Evolutionary conservation across 2,113 vertebrate species (phyloP), one percentile per base, ranked within the genome.

Genomic region (Sinocyclocheilus maitianheensis): DNA sequence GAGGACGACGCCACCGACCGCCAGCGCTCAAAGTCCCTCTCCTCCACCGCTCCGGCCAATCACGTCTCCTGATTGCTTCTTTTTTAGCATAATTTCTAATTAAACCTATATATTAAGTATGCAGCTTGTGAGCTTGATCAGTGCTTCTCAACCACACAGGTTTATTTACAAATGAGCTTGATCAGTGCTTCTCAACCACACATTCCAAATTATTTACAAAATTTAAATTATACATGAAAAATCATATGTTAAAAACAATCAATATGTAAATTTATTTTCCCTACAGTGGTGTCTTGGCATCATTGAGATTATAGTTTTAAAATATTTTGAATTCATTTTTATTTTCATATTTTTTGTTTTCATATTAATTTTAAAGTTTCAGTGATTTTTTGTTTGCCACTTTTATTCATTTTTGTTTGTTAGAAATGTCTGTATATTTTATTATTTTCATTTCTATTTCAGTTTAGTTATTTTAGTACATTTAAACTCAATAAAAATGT

Each of bases 11-110:
- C 89, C 74, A 91, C 92, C 46, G 93, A 94, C 78, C 88, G 89
- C 84, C 95, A 94, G 90, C 93, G 94, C 91, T 90, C 95, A 91
- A 95, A 94, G 93, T 96, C 96, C 89, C 94, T 96, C 90, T 94
- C 96, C 53, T 76, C 89, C 87, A 87, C 93, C 85, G 95, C 95
- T 96, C 87, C 90, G 94, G 91, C 90, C 86, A 92, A 93, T 90
- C 89, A 89, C 87, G 43, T 63, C 58, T 74, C 63, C 9, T 69
- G 26, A 67, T 14, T 18, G 6, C 51, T 12, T 26, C 13, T 18
- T 60, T 18, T 60, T 69, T 12, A 26, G 30, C 26, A 69, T 69
- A 0, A 37, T 71, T 71, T 71, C 7, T 20, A 71, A 18, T 37
- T 37, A 69, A 69, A 69, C 40, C 60, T 46, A 3, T 53, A 53